Conservation (phyloP, 2,797 vertebrate genomes). For the Dendrocincla fuliginosa region DNA sequence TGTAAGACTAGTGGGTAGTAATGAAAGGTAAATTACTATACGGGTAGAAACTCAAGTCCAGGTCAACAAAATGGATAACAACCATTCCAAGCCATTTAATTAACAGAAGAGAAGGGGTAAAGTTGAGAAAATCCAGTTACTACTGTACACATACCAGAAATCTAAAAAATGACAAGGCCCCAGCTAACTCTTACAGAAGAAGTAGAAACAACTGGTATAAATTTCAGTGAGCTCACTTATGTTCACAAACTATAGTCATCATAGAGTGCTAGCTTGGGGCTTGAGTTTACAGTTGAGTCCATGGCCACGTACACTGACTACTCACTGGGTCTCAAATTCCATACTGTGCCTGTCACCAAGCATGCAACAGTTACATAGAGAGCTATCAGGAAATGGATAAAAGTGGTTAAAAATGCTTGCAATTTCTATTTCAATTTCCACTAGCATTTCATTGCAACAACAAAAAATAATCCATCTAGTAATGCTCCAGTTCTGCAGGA, state of each 20-base stretch:
- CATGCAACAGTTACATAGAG: background rate
- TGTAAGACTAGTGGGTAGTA: background rate
- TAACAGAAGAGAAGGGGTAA: background rate
- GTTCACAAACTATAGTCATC: background rate
- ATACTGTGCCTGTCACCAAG: background rate
- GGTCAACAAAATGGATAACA: background rate
- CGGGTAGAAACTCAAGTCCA: background rate
- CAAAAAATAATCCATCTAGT: background rate
- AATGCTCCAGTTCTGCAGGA: background rate
- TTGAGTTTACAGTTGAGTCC: background rate
- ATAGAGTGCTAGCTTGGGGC: background rate
- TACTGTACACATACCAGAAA: background rate
- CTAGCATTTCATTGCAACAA: background rate
- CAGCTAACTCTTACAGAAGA: background rate
- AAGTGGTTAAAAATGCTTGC: background rate
- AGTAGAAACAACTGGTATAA: background rate
- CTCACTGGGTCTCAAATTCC: background rate
- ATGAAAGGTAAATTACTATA: background rate
- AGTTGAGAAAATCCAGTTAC: background rate
- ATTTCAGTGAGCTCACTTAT: background rate
- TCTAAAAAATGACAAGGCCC: background rate
- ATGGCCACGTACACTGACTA: background rate
- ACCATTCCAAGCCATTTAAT: background rate
- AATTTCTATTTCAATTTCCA: background rate
- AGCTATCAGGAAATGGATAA: background rate